Evolutionary conservation across 2,797 vertebrate species (phyloP).

Genomic region (Taenioides sp.): DNA sequence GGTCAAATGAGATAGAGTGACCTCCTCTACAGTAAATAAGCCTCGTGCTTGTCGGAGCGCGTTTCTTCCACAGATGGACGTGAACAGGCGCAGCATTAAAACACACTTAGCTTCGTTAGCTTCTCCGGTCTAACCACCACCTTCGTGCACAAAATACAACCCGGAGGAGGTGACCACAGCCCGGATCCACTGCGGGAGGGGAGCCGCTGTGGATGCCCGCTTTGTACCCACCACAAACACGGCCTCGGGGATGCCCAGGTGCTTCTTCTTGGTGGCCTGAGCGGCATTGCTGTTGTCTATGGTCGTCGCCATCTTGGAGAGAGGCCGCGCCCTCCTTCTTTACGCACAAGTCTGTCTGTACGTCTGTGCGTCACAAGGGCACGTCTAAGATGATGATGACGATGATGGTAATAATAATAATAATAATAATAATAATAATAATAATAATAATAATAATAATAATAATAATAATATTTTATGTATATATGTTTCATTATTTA

Average conservation of each 20-base stretch:
- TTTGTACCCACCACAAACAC: conserved; percentile 88
- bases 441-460: too few species aligned
- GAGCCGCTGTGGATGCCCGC: fast-evolving
- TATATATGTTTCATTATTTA: too few species aligned
- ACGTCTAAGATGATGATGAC: too few species aligned
- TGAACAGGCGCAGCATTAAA: conserved; percentile 50
- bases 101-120: conserved; percentile 41
- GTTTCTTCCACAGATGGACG: conserved; percentile 58
- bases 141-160: too few species aligned
- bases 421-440: too few species aligned
- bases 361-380: conserved; percentile 5
- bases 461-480: too few species aligned
- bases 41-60: neutral
- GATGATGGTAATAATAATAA: too few species aligned
- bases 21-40: too few species aligned
- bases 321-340: conserved; percentile 66
- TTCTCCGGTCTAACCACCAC: conserved; percentile 16
- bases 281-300: conserved; percentile 79
- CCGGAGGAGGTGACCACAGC: fast-evolving
- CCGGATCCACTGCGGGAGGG: fast-evolving
- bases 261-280: conserved; percentile 80
- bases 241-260: conserved; percentile 91
- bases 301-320: conserved; percentile 87
- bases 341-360: conserved; percentile 31
- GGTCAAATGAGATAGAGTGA: too few species aligned